Percentiles rank a stretch among this genome's conserved stretches.
phyloP scores from a whole-genome alignment of 2,113 vertebrate species.

The Blennius ocellaris region DNA sequence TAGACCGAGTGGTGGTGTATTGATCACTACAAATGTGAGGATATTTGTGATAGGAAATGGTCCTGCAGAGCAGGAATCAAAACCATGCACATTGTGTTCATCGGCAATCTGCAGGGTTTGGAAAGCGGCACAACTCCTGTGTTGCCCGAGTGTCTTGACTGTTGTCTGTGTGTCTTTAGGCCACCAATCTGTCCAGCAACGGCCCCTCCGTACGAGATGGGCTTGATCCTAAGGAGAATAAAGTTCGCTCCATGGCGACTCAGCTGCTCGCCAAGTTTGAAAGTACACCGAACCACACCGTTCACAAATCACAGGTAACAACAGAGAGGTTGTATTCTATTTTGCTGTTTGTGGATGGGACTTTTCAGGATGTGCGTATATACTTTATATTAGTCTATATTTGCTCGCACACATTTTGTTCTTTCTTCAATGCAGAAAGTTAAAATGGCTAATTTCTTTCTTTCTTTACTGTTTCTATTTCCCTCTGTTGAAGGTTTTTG shows the following conservation, averaged over 20 bases:
- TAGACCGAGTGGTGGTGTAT: no score
- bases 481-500: conserved; percentile 15
- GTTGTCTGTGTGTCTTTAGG: conserved; percentile 70
- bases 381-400: no score
- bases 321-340: not conserved
- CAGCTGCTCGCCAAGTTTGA: conserved; percentile 96
- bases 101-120: no score
- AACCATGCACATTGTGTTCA: no score
- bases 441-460: not conserved
- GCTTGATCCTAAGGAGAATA: conserved; percentile 87
- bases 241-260: conserved; percentile 95
- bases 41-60: no score
- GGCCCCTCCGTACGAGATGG: conserved; percentile 72
- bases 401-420: not conserved
- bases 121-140: no score
- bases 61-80: no score
- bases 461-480: conserved; percentile 21
- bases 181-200: conserved; percentile 80
- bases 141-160: not conserved
- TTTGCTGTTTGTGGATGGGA: not conserved
- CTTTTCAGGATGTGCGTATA: not conserved
- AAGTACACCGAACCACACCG: conserved; percentile 77
- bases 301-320: conserved; percentile 87
- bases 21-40: no score
- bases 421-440: not conserved